These are phyloP conservation scores for Hydrolagus affinis DNA, from an alignment of 2,113 vertebrate genomes.

Conservation along the genomic window DNA sequence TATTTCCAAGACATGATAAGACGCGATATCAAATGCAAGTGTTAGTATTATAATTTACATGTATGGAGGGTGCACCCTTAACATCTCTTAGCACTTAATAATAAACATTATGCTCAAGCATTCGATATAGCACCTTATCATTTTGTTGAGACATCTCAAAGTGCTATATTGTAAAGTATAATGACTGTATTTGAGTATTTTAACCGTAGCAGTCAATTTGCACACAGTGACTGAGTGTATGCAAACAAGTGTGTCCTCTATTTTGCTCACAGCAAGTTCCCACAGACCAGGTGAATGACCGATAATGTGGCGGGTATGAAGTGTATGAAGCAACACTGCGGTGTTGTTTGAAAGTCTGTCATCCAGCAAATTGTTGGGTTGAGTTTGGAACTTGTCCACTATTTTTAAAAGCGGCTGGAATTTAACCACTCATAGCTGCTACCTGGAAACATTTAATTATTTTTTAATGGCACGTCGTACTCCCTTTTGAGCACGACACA, in stretches of 20 bases:
- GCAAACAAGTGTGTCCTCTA: not conserved
- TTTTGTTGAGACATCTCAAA: too few species aligned
- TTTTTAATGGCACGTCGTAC: not conserved
- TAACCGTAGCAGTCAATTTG: too few species aligned
- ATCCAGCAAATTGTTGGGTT: not conserved
- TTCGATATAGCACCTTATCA: too few species aligned
- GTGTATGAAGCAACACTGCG: not conserved
- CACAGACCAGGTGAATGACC: not conserved
- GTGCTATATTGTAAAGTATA: too few species aligned
- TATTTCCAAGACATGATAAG: too few species aligned
- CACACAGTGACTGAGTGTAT: not conserved
- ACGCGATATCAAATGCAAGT: too few species aligned
- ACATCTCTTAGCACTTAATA: too few species aligned
- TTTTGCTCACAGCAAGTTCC: not conserved
- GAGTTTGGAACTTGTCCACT: not conserved
- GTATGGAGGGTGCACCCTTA: too few species aligned
- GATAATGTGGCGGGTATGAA: not conserved
- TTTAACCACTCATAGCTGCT: not conserved
- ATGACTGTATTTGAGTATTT: too few species aligned
- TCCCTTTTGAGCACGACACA: conserved; percentile 32
- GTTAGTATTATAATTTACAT: too few species aligned
- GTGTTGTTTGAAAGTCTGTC: not conserved
- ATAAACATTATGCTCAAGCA: too few species aligned
- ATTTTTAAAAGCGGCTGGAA: not conserved
- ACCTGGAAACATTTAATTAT: not conserved